Conservation (phyloP, 2,888 invertebrate genomes). For the Myathropa florea region DNA sequence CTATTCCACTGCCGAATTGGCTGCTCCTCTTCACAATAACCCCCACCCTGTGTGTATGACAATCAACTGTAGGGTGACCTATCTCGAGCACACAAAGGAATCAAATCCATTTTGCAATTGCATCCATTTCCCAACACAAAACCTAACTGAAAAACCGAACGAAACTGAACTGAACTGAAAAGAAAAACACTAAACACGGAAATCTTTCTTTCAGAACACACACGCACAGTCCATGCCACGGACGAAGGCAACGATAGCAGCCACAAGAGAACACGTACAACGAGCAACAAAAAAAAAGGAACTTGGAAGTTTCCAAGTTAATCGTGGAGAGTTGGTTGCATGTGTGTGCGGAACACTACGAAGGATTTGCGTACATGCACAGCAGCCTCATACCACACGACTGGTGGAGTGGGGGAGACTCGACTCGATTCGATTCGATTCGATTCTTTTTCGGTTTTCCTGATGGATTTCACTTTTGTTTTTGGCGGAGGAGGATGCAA, state of each 20-base stretch:
- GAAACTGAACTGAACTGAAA: slow-evolving; percentile 31
- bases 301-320: slow-evolving; percentile 53
- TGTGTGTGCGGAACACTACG: slow-evolving; percentile 19
- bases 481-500: not conserved
- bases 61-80: not conserved
- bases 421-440: not conserved
- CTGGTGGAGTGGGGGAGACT: not conserved
- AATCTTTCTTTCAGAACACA: slow-evolving; percentile 28
- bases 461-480: not conserved
- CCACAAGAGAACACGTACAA: slow-evolving; percentile 10
- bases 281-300: slow-evolving; percentile 20
- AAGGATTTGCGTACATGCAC: slow-evolving; percentile 23
- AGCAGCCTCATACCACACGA: slow-evolving; percentile 5
- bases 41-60: not conserved
- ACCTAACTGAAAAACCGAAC: slow-evolving; percentile 7
- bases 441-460: not conserved
- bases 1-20: not conserved
- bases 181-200: slow-evolving; percentile 19
- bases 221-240: slow-evolving; percentile 20
- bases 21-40: not conserved
- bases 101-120: not conserved
- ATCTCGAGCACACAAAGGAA: slow-evolving; percentile 10
- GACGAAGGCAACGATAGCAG: not conserved
- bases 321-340: slow-evolving; percentile 41
- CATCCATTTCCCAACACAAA: slow-evolving; percentile 9